A percentile compares a stretch with the other conserved stretches of the same genome.
Conservation (phyloP, 2,113 vertebrate genomes). For the Hippocampus comes region DNA sequence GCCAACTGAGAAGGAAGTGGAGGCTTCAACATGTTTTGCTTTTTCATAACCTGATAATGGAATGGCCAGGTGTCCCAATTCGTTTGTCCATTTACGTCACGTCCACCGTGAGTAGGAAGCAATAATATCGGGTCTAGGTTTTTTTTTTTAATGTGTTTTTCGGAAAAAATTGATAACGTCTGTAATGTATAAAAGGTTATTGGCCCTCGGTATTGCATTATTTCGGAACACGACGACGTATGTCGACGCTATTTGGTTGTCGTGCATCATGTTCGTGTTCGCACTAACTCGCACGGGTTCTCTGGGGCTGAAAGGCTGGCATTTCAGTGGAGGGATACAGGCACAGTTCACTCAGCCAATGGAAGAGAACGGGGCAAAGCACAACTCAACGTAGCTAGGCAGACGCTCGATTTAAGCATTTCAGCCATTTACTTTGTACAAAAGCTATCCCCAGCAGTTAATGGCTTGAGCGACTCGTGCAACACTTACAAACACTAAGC, state of each 20-base stretch:
- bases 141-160: too few species aligned
- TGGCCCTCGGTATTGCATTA: background rate
- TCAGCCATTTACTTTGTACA: background rate
- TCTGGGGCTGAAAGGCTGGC: background rate
- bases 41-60: background rate
- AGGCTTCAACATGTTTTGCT: too few species aligned
- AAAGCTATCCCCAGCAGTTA: background rate
- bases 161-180: background rate
- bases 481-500: background rate
- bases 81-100: background rate
- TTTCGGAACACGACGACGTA: background rate
- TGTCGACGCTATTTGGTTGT: background rate
- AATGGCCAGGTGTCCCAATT: background rate
- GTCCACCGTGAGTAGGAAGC: background rate
- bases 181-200: background rate
- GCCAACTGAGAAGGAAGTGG: too few species aligned
- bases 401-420: conserved; percentile 1
- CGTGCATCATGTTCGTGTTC: background rate
- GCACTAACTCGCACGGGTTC: conserved; percentile 1
- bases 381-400: conserved; percentile 14
- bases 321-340: background rate
- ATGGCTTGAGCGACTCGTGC: background rate
- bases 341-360: background rate
- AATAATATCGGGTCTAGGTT: background rate
- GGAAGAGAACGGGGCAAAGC: background rate